Conservation (phyloP, 2,113 vertebrate species). For the Hydropotes inermis region DNA sequence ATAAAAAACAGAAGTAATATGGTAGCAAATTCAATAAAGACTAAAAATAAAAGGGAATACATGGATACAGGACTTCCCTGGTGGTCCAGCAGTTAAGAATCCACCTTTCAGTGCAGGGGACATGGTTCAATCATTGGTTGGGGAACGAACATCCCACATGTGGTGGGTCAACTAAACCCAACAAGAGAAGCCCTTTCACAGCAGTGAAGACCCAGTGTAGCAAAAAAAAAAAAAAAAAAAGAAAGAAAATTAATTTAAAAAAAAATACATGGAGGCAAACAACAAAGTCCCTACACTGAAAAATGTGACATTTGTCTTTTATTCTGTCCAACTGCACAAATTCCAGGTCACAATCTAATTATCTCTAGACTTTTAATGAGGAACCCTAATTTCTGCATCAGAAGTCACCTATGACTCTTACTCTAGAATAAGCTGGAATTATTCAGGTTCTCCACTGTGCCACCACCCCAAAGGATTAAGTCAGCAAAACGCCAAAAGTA, state of each 20-base stretch:
- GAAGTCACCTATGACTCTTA: background rate
- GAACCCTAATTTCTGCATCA: background rate
- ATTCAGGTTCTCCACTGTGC: background rate
- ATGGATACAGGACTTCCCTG: too few relatives aligned
- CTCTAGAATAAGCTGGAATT: background rate
- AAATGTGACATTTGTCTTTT: background rate
- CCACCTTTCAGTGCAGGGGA: background rate
- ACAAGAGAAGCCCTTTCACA: background rate
- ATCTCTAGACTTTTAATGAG: background rate
- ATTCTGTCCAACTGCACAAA: background rate
- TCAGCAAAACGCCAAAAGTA: background rate
- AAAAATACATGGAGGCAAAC: background rate
- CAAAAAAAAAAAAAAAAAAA: background rate
- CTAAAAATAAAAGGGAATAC: too few relatives aligned
- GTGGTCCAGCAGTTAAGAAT: background rate
- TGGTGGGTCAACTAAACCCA: background rate
- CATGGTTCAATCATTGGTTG: background rate
- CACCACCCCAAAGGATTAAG: background rate
- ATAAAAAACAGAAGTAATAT: too few relatives aligned
- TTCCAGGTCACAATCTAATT: background rate
- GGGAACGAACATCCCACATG: background rate
- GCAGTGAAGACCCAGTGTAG: background rate
- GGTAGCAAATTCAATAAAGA: too few relatives aligned
- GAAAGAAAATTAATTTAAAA: background rate
- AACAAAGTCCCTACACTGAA: background rate